These are phyloP conservation scores for Amphiprion percula DNA, from an alignment of 2,113 vertebrate genomes.

Conservation along the genomic window DNA sequence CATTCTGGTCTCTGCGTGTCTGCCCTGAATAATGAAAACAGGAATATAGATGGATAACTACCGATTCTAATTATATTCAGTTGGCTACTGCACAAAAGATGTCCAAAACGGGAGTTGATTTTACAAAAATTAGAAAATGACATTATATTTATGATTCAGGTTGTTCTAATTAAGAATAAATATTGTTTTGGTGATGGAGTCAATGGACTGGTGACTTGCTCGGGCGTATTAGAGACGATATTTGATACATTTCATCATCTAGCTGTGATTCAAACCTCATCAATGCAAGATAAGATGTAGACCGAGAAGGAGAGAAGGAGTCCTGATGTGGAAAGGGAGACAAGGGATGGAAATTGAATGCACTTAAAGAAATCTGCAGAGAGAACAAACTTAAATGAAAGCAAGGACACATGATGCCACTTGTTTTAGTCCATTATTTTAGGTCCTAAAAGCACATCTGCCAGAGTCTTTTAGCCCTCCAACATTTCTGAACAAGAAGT, in stretches of 20 bases:
- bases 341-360: slow-evolving; percentile 6
- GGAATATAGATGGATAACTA: too few relatives aligned
- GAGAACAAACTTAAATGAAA: slow-evolving; percentile 35
- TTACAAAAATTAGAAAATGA: too few relatives aligned
- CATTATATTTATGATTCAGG: neutral
- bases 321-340: neutral
- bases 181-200: neutral
- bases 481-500: slow-evolving; percentile 34
- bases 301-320: too few relatives aligned
- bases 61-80: too few relatives aligned
- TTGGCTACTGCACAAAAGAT: too few relatives aligned
- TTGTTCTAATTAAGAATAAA: neutral
- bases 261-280: neutral
- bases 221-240: neutral
- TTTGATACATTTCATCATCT: neutral
- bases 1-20: too few relatives aligned
- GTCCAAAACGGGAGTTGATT: too few relatives aligned
- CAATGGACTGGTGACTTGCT: neutral
- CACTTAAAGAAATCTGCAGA: slow-evolving; percentile 17
- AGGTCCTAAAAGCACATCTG: slow-evolving; percentile 35
- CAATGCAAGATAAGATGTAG: neutral
- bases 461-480: slow-evolving; percentile 25
- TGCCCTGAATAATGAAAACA: too few relatives aligned
- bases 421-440: slow-evolving; percentile 33
- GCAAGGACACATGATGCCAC: neutral